Evolutionary conservation across 1,140 invertebrate genomes (phyloP), one percentile per base, ranked within the genome.

Genomic region (Mylabris phalerata): DNA sequence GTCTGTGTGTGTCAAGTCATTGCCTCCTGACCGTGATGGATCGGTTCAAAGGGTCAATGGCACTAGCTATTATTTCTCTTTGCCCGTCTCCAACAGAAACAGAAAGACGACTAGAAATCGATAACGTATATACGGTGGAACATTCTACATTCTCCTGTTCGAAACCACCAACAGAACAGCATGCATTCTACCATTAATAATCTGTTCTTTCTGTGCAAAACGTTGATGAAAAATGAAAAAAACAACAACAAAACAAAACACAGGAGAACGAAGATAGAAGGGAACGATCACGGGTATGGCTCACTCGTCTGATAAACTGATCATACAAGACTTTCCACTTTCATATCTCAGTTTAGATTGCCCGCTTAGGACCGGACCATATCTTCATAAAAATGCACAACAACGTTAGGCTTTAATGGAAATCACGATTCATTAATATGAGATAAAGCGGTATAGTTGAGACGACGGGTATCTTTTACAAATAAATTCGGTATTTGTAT

Each of bases 21-120:
- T 32, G 32, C 32, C 32, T 32, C 52, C 46, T 38, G 42, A 39
- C 3, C 73, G 79, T 83, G 81, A 84, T 84, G 81, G 82, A 84
- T 84, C 77, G 80, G 79, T 76, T 77, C 78, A 80, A 81, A 80
- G 82, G 82, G 82, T 84, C 82, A 82, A 83, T 82, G 82, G 82
- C 82, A 83, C 82, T 81, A 80, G 82, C 81, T 80, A 80, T 82
- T 81, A 84, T 84, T 83, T 83, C 83, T 84, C 82, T 84, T 83
- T 79, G 79, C 79, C 82, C 64, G 67, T 68, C 67, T 68, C 63
- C 58, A 63, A 60, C 64, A 66, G 64, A 60, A 67, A 64, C 59
- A 62, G 58, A 61, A 67, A 62, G 43, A 54, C 63, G 48, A 57
- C 61, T 46, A 57, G 57, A 52, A 67, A 67, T 67, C 66, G 63